Percentiles rank a stretch among this genome's conserved stretches.
Conservation (phyloP, 2,113 vertebrate genomes). For the Embiotoca jacksoni region DNA sequence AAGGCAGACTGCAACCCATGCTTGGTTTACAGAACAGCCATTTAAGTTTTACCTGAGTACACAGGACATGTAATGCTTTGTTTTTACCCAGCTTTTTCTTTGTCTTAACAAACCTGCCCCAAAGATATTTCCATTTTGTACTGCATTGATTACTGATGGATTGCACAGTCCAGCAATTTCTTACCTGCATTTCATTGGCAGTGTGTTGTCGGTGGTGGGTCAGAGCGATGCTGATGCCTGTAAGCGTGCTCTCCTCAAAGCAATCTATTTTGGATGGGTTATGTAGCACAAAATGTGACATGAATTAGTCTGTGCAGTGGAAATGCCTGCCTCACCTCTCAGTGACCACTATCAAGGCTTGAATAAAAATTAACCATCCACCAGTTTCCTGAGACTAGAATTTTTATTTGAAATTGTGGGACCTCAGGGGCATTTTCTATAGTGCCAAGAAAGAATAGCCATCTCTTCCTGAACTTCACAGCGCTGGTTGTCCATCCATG, state of each 20-base stretch:
- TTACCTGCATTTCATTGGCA: conserved; percentile 43
- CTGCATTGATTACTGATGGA: conserved; percentile 47
- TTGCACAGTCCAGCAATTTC: conserved; percentile 43
- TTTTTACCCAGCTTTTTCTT: conserved; percentile 41
- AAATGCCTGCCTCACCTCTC: conserved; percentile 31
- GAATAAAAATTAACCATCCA: conserved; percentile 23
- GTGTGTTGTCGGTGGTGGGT: conserved; percentile 49
- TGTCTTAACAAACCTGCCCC: conserved; percentile 51
- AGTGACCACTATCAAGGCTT: conserved; percentile 36
- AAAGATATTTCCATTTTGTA: conserved; percentile 45
- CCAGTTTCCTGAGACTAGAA: conserved; percentile 30
- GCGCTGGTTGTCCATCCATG: conserved; percentile 73
- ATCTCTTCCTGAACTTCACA: conserved; percentile 67
- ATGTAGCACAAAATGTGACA: conserved; percentile 18
- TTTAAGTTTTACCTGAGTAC: conserved; percentile 27
- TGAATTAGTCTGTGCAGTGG: not conserved
- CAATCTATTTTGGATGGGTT: conserved; percentile 19
- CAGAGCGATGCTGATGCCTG: conserved; percentile 32
- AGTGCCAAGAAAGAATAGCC: conserved; percentile 58
- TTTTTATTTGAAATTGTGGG: conserved; percentile 60
- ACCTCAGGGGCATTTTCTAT: conserved; percentile 27
- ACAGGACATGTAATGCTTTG: conserved; percentile 16
- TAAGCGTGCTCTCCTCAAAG: conserved; percentile 23
- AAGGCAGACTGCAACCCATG: conserved; percentile 11
- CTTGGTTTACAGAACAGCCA: conserved; percentile 26